Evolutionary conservation across 2,113 vertebrate species (phyloP), one percentile per base, ranked within the genome.

Genomic region (Chloebia gouldiae): DNA sequence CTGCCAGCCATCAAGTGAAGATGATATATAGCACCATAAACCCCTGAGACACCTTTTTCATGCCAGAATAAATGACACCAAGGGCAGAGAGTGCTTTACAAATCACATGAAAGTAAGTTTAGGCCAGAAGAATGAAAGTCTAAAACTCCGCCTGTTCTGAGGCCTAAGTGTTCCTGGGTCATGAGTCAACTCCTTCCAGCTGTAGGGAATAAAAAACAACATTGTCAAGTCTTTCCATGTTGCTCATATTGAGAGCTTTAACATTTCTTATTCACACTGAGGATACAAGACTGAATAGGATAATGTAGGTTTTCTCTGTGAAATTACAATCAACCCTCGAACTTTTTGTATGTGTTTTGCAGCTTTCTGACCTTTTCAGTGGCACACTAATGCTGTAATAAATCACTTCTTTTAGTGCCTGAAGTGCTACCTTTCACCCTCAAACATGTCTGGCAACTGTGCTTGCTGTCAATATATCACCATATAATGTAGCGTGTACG

Each of bases 361-460:
- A 87, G 73, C 83, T 82, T 82, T 94, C 86, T 96, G 89, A 95
- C 92, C 94, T 95, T 96, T 96, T 66, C 91, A 65, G 51, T 4
- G 5, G 75, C 31, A 44, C 8, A 4, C 11, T 87, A 89, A 92
- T 82, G 35, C 56, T 87, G 12, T 79, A 91, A 97, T 97, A 96
- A 94, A 97, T 96, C 60, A 86, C 60, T 25, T 72, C 18, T 42
- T 86, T 79, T 65, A 76, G 37, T 49, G 84, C 81, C 90, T 80
- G 80, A 85, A 91, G 87, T 69, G 33, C 20, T 93, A 63, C 76
- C 51, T 95, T 95, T 92, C 73, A 88, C 77, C 64, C 50, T 27
- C 22, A 83, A 88, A 90, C 27, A 35, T 21, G 16, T 85, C 66
- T 60, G 68, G 65, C 59, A 64, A 53, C 49, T 31, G 51, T 75